Conservation (phyloP, 2,888 invertebrate genomes). For the Nemotelus pantherinus region DNA sequence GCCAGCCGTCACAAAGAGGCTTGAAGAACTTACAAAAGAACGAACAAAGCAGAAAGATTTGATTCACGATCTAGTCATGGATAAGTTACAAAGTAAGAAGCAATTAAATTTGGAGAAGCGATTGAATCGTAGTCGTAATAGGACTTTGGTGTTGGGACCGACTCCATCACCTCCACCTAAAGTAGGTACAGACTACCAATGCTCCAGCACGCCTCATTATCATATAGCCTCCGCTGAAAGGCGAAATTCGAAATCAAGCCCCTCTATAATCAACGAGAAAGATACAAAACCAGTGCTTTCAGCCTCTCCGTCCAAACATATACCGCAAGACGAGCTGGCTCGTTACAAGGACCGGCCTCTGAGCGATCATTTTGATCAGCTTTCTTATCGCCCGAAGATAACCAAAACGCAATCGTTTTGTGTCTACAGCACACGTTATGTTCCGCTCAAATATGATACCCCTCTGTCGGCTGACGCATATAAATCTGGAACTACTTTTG, state of each 20-base stretch:
- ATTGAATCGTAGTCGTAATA: constrained; percentile 70
- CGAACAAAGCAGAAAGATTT: constrained; percentile 84
- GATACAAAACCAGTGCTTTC: constrained; percentile 32
- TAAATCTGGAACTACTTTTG: constrained; percentile 57
- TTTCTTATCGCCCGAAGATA: constrained; percentile 54
- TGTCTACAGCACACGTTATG: constrained; percentile 45
- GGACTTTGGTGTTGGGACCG: constrained; percentile 60
- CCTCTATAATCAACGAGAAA: constrained; percentile 22
- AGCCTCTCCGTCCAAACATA: constrained; percentile 34
- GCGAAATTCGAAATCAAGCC: constrained; percentile 43
- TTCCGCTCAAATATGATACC: constrained; percentile 26
- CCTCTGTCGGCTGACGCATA: constrained; percentile 13
- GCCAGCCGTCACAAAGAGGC: constrained; percentile 73
- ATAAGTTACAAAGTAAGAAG: constrained; percentile 76
- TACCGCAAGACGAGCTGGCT: constrained; percentile 31
- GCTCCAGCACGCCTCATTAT: constrained; percentile 62
- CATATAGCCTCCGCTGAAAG: constrained; percentile 53
- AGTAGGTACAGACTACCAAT: constrained; percentile 59
- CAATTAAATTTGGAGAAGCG: constrained; percentile 71
- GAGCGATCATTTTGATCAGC: constrained; percentile 60
- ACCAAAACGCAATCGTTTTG: constrained; percentile 63
- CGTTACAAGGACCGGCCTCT: constrained; percentile 61
- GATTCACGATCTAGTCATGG: constrained; percentile 84
- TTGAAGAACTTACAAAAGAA: constrained; percentile 82
- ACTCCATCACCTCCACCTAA: constrained; percentile 62